A percentile compares a stretch with the other conserved stretches of the same genome.
Evolutionary conservation across 1,140 invertebrate species (phyloP).

Genomic region (Bathynomus jamesi): DNA sequence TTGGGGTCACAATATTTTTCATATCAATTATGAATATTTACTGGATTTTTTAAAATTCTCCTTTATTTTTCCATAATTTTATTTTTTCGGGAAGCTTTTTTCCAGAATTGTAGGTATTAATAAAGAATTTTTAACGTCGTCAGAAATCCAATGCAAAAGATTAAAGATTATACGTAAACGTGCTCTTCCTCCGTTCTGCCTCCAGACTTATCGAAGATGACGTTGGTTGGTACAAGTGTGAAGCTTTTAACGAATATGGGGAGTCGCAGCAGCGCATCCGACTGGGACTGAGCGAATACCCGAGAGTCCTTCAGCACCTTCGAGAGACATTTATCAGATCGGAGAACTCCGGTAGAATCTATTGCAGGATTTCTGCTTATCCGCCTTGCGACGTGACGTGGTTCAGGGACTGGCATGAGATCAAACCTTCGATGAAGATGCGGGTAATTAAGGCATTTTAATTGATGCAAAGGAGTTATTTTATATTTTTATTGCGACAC

Average conservation of each 20-base stretch:
- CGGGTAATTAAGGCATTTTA: no score
- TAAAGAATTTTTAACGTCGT: no score
- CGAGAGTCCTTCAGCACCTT: constrained; percentile 65
- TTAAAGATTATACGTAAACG: no score
- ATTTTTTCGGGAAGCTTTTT: no score
- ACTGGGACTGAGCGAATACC: constrained; percentile 58
- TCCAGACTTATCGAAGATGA: constrained; percentile 8
- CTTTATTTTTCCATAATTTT: no score
- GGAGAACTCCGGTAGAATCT: constrained; percentile 62
- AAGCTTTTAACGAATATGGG: constrained; percentile 8
- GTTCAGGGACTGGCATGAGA: constrained; percentile 90
- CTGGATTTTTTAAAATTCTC: no score
- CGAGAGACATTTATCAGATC: constrained; percentile 71
- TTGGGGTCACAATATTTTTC: no score
- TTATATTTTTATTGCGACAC: no score
- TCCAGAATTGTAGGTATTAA: no score
- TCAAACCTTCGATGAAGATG: constrained; percentile 47
- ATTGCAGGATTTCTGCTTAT: constrained; percentile 77
- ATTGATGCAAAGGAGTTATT: background rate
- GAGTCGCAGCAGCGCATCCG: constrained; percentile 5
- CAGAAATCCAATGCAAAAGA: no score
- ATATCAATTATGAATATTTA: no score
- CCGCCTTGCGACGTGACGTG: constrained; percentile 90
- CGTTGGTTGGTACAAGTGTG: constrained; percentile 11
- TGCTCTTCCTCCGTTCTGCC: no score